Evolutionary conservation across 2,888 invertebrate species (phyloP), one percentile per base, ranked within the genome.

Genomic region (Eilema depressum): DNA sequence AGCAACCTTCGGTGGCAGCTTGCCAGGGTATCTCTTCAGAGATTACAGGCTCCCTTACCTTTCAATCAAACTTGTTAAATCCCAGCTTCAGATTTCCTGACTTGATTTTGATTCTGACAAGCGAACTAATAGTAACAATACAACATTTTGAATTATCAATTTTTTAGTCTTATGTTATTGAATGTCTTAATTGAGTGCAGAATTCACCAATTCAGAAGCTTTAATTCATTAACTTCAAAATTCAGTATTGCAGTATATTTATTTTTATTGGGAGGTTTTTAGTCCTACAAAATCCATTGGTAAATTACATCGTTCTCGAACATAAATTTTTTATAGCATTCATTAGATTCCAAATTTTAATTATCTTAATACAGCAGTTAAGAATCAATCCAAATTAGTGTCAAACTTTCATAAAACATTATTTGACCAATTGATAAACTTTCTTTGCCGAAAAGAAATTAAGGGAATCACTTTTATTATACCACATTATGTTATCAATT

Each of bases 1-100:
- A 23, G 64, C 12, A 14, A 59, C 41, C 23, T 41, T 37, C 57
- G 17, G 41, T 72, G 72, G 72, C 68, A 59, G 14, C 0, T 11
- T 68, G 72, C 72, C 72, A 72, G 65, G n/a, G 17, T 53, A 28
- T 68, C 71, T 47, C 17, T 10, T 20, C 26, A 4, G 28, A 63
- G 67, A 64, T 63, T 60, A 63, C 61, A 67, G 33, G 63, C 11
- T 71, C 28, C 41, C 10, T 26, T 41, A 62, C 61, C 56, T 41
- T 14, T 64, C 64, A 71, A 65, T 71, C 68, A 47, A 28, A 60
- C 47, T 25, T 59, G 28, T 64, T 57, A 37, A 53, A 26, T n/a
- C 26, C 47, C 11, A 7, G 26, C 3, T 14, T 57, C 37, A 57
- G 57, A 65, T 65, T 65, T 65, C n/a, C 8, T n/a, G 17, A 20